Base-by-base conservation (phyloP, 2,113 vertebrate species). In the Sinocyclocheilus grahami region DNA sequence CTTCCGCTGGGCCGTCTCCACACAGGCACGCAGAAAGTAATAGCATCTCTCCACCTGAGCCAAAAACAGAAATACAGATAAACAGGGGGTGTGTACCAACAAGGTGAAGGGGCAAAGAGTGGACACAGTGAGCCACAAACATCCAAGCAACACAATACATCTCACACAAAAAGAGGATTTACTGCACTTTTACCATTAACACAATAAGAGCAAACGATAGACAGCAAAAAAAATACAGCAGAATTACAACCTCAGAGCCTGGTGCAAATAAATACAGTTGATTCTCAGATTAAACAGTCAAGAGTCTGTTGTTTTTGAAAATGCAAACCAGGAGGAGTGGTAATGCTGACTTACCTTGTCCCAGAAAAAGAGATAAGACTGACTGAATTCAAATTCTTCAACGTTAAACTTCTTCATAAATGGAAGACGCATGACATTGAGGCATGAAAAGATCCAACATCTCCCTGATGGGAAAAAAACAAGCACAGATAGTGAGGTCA, bases 341-440 rank as follows among this genome's bases (percentile, higher is more conserved):
- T 55, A 8, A 12, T 42, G 8, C 42, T 42, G 42, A 39, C 88
- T 92, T 95, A 99, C 98, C 97, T 99, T 99, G 91, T 99, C 98
- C 98, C 98, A 99, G 94, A 98, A 99, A 91, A 99, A 99, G 39
- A 99, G 93, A 82, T 99, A 98, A 0, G 98, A 96, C 87, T 99
- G 98, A 94, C 98, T 99, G 94, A 99, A 99, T 89, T 99, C 98
- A 94, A 99, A 99, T 94, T 99, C 98, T 91, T 99, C 98, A 55
- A 98, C 95, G 92, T 97, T 99, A 90, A 97, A 96, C 86, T 97
- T 98, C 94, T 97, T 99, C 96, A 99, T 99, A 93, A 99, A 97
- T 53, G 98, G 98, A 93, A 99, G 96, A 90, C 98, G 96, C 96
- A 99, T 97, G 83, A 97, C 97, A 69, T 99, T 99, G 93, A 99